Conservation (phyloP, 2,888 invertebrate species). For the Amphipoea lucens region DNA sequence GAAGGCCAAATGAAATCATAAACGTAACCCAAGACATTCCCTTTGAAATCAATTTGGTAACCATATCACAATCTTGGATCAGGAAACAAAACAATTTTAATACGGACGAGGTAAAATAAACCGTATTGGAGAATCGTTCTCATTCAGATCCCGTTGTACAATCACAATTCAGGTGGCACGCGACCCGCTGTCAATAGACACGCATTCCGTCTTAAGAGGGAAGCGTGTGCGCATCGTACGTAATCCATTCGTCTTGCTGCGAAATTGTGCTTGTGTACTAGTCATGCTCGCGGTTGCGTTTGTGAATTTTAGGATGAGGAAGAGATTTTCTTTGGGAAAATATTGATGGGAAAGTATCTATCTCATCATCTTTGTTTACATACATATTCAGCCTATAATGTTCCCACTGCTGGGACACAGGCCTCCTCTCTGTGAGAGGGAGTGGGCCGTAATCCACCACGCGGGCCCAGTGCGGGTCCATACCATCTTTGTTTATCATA, state of each 20-base stretch:
- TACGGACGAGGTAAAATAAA: constrained; percentile 44
- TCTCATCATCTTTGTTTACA: neutral
- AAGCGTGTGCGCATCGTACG: constrained; percentile 70
- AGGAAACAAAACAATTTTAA: constrained; percentile 37
- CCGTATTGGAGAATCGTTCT: constrained; percentile 68
- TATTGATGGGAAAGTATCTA: neutral
- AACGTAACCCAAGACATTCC: constrained; percentile 5
- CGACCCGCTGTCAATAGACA: constrained; percentile 80
- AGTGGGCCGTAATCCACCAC: too few relatives aligned
- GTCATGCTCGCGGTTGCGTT: constrained; percentile 18
- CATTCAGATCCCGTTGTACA: constrained; percentile 81
- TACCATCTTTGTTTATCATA: neutral
- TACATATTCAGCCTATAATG: too few relatives aligned
- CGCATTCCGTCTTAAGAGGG: constrained; percentile 79
- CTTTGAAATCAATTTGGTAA: constrained; percentile 20
- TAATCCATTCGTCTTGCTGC: constrained; percentile 69
- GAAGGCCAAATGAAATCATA: constrained; percentile 11
- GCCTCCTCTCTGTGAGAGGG: too few relatives aligned
- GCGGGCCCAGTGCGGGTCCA: too few relatives aligned
- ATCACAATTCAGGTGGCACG: constrained; percentile 80
- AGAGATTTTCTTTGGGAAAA: neutral
- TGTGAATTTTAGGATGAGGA: constrained; percentile 4
- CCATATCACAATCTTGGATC: neutral
- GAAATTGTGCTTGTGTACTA: constrained; percentile 31
- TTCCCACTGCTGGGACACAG: too few relatives aligned